Evolutionary conservation across 1,140 invertebrate species (phyloP).

Genomic region (Idris sp.): DNA sequence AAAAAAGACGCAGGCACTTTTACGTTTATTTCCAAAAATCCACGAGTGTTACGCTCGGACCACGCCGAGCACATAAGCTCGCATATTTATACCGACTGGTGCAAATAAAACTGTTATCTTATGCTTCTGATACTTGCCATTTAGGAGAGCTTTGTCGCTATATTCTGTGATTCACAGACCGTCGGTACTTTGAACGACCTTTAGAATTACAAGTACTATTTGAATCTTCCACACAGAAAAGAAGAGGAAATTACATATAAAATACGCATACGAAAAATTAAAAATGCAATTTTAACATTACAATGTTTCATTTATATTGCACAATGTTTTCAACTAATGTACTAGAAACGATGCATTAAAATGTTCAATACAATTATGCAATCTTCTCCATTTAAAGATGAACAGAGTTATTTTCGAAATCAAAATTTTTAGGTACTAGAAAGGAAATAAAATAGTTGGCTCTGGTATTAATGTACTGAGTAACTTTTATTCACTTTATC

Average conservation of each 20-base stretch:
- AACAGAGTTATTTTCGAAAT: slow-evolving; percentile 38
- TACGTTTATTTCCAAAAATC: slow-evolving; percentile 57
- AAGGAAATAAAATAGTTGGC: slow-evolving; percentile 17
- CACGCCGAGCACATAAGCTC: slow-evolving; percentile 68
- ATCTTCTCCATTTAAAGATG: no score
- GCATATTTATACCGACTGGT: slow-evolving; percentile 67
- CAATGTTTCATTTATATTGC: slow-evolving; percentile 46
- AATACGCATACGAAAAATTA: slow-evolving; percentile 17
- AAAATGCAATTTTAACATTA: slow-evolving; percentile 43
- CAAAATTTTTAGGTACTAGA: slow-evolving; percentile 8
- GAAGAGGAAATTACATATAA: slow-evolving; percentile 45
- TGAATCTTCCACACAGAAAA: slow-evolving; percentile 33
- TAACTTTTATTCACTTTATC: no score
- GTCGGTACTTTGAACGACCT: slow-evolving; percentile 58
- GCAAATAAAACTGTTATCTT: slow-evolving; percentile 71
- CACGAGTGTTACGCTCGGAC: slow-evolving; percentile 54
- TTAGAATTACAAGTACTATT: slow-evolving; percentile 47
- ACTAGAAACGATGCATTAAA: slow-evolving; percentile 36
- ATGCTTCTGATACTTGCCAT: slow-evolving; percentile 63
- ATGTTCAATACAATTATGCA: slow-evolving; percentile 39
- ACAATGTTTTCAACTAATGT: slow-evolving; percentile 42
- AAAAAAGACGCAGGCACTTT: slow-evolving; percentile 40
- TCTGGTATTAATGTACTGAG: background rate
- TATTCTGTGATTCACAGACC: slow-evolving; percentile 52
- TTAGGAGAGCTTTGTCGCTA: slow-evolving; percentile 55